Conservation (phyloP, 2,888 invertebrate genomes). For the Villa cingulata region DNA sequence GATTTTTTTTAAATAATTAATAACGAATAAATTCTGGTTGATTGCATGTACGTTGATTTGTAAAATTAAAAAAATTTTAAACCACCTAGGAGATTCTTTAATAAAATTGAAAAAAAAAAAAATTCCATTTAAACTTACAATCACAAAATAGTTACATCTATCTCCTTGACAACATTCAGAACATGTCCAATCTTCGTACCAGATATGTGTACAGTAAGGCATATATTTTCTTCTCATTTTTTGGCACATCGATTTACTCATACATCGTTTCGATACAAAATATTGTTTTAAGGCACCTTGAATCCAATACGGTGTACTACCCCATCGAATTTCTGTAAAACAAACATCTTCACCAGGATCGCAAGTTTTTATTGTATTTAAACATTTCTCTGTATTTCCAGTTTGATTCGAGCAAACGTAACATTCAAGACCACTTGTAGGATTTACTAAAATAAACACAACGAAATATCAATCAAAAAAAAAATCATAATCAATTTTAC, state of each 20-base stretch:
- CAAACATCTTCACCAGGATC: constrained; percentile 77
- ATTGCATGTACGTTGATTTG: no score
- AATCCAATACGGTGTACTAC: constrained; percentile 84
- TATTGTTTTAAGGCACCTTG: constrained; percentile 85
- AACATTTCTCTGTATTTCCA: constrained; percentile 82
- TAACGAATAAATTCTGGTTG: no score
- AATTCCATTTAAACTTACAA: constrained; percentile 64
- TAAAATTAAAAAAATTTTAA: no score
- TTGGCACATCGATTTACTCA: constrained; percentile 66
- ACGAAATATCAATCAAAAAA: no score
- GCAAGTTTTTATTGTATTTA: constrained; percentile 82
- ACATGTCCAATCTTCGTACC: constrained; percentile 96
- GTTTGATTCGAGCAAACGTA: constrained; percentile 91
- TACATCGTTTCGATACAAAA: constrained; percentile 83
- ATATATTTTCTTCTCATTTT: constrained; percentile 53
- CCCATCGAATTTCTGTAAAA: constrained; percentile 74
- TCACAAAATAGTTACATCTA: constrained; percentile 86
- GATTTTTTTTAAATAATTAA: no score
- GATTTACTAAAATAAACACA: neutral
- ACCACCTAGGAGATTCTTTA: no score
- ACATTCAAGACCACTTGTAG: constrained; percentile 54
- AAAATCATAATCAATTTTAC: no score
- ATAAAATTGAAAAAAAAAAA: no score
- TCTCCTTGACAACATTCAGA: constrained; percentile 93
- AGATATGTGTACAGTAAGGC: constrained; percentile 74